Percentiles rank a stretch among this genome's conserved stretches.
phyloP scores from a whole-genome alignment of 2,888 invertebrate species.

The Netelia melanura region DNA sequence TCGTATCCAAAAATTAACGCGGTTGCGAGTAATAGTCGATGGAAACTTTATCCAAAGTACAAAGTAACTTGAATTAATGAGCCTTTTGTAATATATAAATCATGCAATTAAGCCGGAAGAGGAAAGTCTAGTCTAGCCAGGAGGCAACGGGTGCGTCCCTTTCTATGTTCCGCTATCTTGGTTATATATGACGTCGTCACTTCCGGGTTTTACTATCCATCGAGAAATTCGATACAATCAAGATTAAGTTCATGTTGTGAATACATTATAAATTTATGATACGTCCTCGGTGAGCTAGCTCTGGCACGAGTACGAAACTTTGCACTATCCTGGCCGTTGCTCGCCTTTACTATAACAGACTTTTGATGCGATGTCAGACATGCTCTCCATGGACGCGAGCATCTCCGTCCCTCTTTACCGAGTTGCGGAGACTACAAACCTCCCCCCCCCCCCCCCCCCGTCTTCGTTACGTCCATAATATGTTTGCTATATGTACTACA shows the following conservation, averaged over 20 bases:
- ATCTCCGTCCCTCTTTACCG: conserved; percentile 2
- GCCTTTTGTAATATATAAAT: neutral
- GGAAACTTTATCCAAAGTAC: conserved; percentile 6
- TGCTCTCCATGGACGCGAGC: conserved; percentile 22
- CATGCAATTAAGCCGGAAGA: neutral
- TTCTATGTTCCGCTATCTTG: neutral
- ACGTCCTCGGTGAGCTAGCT: conserved; percentile 48
- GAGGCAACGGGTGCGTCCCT: neutral
- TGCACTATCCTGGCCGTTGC: conserved; percentile 34
- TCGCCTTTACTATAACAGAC: conserved; percentile 10
- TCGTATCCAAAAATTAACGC: neutral
- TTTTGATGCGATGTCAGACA: conserved; percentile 43
- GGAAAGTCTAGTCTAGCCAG: neutral
- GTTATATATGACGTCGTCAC: conserved; percentile 13
- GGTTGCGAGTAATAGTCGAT: neutral
- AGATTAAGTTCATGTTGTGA: conserved; percentile 64
- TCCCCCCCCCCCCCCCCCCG: neutral
- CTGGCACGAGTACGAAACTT: conserved; percentile 59
- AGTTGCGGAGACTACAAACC: neutral
- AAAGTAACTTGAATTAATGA: neutral
- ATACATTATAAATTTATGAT: conserved; percentile 64
- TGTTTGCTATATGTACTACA: neutral
- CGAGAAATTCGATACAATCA: conserved; percentile 62
- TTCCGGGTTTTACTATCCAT: conserved; percentile 15
- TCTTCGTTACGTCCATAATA: conserved; percentile 25